A percentile compares a stretch with the other conserved stretches of the same genome.
Conservation (phyloP, 2,797 vertebrate species). For the Buceros bicornis region DNA sequence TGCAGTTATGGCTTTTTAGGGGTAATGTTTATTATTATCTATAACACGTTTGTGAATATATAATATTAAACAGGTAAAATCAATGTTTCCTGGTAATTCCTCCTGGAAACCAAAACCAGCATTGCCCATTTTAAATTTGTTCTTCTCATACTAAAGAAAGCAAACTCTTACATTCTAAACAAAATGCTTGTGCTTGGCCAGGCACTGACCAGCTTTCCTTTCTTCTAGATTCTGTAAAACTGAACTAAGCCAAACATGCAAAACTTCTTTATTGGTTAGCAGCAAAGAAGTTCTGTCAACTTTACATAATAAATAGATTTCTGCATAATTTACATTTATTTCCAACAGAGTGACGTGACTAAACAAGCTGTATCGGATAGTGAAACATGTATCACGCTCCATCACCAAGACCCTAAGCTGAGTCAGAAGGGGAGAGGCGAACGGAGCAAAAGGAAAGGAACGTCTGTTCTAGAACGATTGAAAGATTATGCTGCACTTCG, state of each 20-base stretch:
- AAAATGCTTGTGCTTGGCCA: not conserved
- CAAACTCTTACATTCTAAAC: not conserved
- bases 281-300: constrained; percentile 39
- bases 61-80: not conserved
- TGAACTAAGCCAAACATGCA: not conserved
- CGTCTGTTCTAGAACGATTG: not conserved
- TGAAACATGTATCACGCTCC: not conserved
- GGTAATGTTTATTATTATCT: not conserved
- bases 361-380: not conserved
- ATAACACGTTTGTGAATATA: constrained; percentile 22
- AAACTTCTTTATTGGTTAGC: constrained; percentile 39
- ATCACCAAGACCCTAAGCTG: constrained; percentile 9
- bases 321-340: constrained; percentile 12
- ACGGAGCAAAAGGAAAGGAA: constrained; percentile 17
- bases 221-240: not conserved
- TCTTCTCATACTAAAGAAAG: not conserved
- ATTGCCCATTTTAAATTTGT: not conserved
- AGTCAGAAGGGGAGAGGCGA: not conserved
- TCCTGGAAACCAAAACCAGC: not conserved
- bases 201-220: not conserved
- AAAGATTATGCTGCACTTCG: not conserved
- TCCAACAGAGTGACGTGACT: not conserved
- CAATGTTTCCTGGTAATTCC: not conserved
- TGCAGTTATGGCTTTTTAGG: constrained; percentile 47
- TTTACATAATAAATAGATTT: constrained; percentile 41